These are phyloP conservation scores for Pycnonotus jocosus DNA, from an alignment of 2,113 vertebrate species.

Conservation along the genomic window DNA sequence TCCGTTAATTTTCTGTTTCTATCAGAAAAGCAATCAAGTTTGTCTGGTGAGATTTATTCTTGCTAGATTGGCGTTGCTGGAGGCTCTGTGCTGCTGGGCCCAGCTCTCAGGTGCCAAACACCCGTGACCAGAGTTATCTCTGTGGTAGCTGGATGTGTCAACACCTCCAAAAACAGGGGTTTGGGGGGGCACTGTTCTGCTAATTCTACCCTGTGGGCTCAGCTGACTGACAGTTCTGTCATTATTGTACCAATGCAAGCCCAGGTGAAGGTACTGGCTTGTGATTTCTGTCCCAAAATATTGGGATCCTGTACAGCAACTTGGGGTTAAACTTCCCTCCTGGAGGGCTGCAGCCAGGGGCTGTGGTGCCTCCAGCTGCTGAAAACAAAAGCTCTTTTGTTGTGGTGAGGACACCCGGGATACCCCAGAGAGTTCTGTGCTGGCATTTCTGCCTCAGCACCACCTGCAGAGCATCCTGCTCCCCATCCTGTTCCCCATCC, in stretches of 20 bases:
- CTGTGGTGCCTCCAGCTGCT: not conserved
- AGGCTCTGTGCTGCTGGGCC: not conserved
- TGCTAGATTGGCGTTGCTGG: accelerated
- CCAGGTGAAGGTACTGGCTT: not conserved
- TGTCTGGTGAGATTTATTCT: conserved; percentile 42
- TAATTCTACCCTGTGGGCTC: not conserved
- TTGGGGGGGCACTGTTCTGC: not conserved
- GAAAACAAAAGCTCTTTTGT: not conserved
- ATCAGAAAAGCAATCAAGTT: conserved; percentile 54
- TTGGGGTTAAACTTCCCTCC: not conserved
- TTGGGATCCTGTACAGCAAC: not conserved
- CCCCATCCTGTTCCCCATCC: accelerated
- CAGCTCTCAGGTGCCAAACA: not conserved
- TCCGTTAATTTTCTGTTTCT: conserved; percentile 36
- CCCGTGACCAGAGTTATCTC: not conserved
- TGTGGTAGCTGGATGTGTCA: not conserved
- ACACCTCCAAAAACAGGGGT: not conserved
- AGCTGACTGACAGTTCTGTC: not conserved
- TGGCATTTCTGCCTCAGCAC: not conserved
- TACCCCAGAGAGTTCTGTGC: not conserved
- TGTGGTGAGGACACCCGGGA: not conserved
- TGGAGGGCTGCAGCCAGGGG: not conserved
- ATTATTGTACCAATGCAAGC: not conserved
- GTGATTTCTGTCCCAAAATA: not conserved
- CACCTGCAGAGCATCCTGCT: not conserved